Evolutionary conservation across 2,113 vertebrate species (phyloP).

Genomic region (Callorhinus ursinus): DNA sequence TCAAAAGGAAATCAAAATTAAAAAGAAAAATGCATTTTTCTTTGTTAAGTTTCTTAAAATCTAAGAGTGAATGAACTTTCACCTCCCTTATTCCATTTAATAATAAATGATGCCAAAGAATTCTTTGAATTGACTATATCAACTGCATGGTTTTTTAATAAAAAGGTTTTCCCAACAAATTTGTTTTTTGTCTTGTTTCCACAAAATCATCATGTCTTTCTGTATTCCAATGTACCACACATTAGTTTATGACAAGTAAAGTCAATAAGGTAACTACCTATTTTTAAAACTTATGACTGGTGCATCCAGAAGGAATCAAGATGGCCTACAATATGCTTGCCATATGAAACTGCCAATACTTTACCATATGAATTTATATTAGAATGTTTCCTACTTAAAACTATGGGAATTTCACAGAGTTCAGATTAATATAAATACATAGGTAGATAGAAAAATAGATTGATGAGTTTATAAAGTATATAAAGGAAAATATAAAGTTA

Average conservation of each 20-base stretch:
- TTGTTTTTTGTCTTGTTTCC: not conserved
- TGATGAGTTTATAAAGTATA: not conserved
- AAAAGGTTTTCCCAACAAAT: not conserved
- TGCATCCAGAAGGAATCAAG: not conserved
- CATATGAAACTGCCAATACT: not conserved
- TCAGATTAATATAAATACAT: not conserved
- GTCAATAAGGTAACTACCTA: not conserved
- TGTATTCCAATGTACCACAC: not conserved
- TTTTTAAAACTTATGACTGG: not conserved
- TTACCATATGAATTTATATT: not conserved
- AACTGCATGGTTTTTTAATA: not conserved
- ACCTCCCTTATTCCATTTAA: not conserved
- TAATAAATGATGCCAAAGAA: not conserved
- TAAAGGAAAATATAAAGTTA: not conserved
- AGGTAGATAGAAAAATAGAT: not conserved
- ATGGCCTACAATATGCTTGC: not conserved
- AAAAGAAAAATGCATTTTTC: not conserved
- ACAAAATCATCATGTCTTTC: not conserved
- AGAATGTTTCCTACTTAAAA: not conserved
- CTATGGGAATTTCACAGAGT: not conserved
- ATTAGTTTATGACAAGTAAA: not conserved
- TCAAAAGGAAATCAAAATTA: not conserved
- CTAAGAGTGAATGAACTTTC: not conserved
- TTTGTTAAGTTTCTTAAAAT: not conserved
- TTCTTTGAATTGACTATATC: not conserved